Evolutionary conservation across 2,113 vertebrate genomes (phyloP).

Genomic region (Marcusenius ussheri): DNA sequence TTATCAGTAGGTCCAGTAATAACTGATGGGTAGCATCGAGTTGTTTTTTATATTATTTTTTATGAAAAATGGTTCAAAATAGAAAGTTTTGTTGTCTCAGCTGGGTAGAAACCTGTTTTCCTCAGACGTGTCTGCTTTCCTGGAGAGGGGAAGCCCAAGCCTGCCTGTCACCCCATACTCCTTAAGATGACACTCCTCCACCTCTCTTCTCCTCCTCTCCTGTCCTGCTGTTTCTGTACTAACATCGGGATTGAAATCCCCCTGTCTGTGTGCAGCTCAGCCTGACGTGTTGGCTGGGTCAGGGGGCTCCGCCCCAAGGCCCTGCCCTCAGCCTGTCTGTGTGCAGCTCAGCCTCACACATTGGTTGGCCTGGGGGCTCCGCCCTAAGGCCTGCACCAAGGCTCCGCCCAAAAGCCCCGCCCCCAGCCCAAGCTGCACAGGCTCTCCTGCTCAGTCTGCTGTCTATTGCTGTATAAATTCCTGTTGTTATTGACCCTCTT

Average conservation of each 20-base stretch:
- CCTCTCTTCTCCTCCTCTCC: neutral
- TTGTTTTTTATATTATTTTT: neutral
- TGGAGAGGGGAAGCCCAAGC: neutral
- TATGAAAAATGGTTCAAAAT: neutral
- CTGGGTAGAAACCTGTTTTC: neutral
- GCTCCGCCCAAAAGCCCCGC: neutral
- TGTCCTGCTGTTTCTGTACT: slow-evolving; percentile 15
- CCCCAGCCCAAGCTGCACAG: slow-evolving; percentile 4
- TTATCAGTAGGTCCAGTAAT: neutral
- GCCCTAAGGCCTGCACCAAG: neutral
- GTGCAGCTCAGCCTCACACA: neutral
- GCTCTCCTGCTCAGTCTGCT: neutral
- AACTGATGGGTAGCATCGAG: neutral
- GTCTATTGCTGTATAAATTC: slow-evolving; percentile 22
- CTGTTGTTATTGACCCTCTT: slow-evolving; percentile 33
- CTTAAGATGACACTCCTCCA: neutral
- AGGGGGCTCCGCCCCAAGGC: neutral
- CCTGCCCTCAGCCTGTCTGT: neutral
- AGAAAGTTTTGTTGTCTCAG: neutral
- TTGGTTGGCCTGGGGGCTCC: slow-evolving; percentile 25
- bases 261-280: neutral
- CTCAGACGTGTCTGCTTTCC: neutral
- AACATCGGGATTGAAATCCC: neutral
- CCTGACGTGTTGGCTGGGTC: neutral
- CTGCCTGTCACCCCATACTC: neutral